Evolutionary conservation across 2,113 vertebrate species (phyloP).

Genomic region (Psittacara wagleri): DNA sequence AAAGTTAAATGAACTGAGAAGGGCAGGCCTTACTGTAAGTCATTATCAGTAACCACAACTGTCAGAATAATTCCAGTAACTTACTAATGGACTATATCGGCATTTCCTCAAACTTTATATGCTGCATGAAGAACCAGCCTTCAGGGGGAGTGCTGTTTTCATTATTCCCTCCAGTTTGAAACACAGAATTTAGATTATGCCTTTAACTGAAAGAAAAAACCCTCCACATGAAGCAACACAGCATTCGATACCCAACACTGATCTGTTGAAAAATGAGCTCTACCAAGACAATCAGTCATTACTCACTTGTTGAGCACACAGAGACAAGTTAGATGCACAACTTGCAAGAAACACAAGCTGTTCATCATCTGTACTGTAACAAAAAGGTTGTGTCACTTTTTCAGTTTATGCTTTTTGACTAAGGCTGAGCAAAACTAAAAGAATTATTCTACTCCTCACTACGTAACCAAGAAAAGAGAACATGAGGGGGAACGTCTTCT

Average conservation of each 20-base stretch:
- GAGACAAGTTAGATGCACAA: neutral
- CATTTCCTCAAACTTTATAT: slow-evolving; percentile 6
- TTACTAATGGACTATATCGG: slow-evolving; percentile 70
- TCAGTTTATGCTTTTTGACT: neutral
- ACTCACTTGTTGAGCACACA: neutral
- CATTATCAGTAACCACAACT: slow-evolving; percentile 71
- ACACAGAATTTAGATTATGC: neutral
- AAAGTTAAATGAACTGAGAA: slow-evolving; percentile 4
- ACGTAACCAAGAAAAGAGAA: neutral
- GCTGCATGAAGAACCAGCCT: neutral
- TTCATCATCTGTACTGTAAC: neutral
- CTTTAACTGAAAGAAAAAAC: neutral
- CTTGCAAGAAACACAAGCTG: neutral
- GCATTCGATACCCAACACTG: neutral
- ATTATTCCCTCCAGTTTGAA: neutral
- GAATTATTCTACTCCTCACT: neutral
- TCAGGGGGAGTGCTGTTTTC: neutral
- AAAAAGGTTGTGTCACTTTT: neutral
- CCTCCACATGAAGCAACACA: neutral
- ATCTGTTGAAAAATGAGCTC: neutral
- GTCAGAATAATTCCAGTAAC: slow-evolving; percentile 75
- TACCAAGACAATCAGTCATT: neutral
- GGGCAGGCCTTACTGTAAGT: slow-evolving; percentile 67
- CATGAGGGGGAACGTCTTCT: neutral
- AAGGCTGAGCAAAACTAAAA: neutral